Percentiles rank a stretch among this genome's conserved stretches.
Evolutionary conservation across 2,113 vertebrate species (phyloP).

Genomic region (Pitta sordida): DNA sequence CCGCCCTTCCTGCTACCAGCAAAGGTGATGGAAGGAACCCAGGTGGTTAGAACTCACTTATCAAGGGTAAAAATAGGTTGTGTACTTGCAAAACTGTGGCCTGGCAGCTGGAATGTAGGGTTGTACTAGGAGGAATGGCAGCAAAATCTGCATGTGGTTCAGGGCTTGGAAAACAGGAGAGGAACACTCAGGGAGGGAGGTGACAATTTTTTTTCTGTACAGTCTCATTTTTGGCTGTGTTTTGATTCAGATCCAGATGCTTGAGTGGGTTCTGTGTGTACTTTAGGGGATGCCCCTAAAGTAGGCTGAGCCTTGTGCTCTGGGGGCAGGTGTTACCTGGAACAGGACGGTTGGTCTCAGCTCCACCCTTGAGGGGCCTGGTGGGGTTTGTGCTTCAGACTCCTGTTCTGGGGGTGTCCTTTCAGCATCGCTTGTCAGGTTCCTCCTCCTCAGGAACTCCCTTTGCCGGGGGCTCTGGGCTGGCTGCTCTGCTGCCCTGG

Average conservation of each 20-base stretch:
- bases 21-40: not conserved
- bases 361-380: fast-evolving
- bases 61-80: not conserved
- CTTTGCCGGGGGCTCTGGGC: constrained; percentile 47
- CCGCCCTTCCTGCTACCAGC: not conserved
- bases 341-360: not conserved
- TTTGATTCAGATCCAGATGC: fast-evolving
- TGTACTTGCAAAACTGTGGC: not conserved
- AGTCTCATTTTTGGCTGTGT: not conserved
- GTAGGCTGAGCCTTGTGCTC: not conserved
- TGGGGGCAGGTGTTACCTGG: constrained; percentile 39
- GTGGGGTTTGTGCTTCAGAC: not conserved
- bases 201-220: fast-evolving
- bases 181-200: fast-evolving
- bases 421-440: not conserved
- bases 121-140: not conserved
- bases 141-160: not conserved
- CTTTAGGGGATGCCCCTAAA: not conserved
- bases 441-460: constrained; percentile 72
- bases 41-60: not conserved
- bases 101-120: not conserved
- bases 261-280: fast-evolving
- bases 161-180: not conserved
- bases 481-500: not conserved
- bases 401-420: not conserved